These are phyloP conservation scores for Limnephilus rhombicus DNA, from an alignment of 2,888 invertebrate species.

Conservation along the genomic window DNA sequence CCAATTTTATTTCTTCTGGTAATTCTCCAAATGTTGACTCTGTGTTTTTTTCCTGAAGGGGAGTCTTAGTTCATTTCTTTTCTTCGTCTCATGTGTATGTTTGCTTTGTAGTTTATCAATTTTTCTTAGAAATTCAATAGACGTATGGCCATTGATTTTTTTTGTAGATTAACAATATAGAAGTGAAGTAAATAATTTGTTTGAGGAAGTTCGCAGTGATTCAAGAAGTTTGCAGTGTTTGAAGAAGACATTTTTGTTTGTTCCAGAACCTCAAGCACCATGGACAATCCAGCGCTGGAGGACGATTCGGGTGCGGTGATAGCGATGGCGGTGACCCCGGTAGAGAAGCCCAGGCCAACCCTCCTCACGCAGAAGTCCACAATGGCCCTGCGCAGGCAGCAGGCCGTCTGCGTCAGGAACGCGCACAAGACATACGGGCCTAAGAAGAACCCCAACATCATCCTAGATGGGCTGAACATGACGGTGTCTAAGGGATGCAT, in stretches of 20 bases:
- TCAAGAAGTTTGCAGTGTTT: too few species aligned
- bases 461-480: constrained; percentile 93
- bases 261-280: background rate
- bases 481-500: constrained; percentile 93
- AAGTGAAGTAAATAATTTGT: too few species aligned
- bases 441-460: constrained; percentile 86
- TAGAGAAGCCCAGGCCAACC: constrained; percentile 48
- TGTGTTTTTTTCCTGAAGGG: too few species aligned
- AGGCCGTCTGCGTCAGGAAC: constrained; percentile 90
- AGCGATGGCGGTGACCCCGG: constrained; percentile 48
- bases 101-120: too few species aligned
- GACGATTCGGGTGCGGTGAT: constrained; percentile 4
- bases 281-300: constrained; percentile 2
- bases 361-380: constrained; percentile 84
- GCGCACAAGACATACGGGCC: constrained; percentile 92
- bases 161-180: too few species aligned
- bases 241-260: background rate
- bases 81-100: too few species aligned
- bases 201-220: too few species aligned
- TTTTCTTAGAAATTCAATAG: too few species aligned
- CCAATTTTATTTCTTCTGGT: too few species aligned
- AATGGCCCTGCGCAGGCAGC: constrained; percentile 83
- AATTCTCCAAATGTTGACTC: too few species aligned
- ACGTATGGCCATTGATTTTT: too few species aligned
- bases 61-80: too few species aligned